Base-by-base conservation (phyloP, 2,797 vertebrate species). In the Pseudotriccus pelzelni region DNA sequence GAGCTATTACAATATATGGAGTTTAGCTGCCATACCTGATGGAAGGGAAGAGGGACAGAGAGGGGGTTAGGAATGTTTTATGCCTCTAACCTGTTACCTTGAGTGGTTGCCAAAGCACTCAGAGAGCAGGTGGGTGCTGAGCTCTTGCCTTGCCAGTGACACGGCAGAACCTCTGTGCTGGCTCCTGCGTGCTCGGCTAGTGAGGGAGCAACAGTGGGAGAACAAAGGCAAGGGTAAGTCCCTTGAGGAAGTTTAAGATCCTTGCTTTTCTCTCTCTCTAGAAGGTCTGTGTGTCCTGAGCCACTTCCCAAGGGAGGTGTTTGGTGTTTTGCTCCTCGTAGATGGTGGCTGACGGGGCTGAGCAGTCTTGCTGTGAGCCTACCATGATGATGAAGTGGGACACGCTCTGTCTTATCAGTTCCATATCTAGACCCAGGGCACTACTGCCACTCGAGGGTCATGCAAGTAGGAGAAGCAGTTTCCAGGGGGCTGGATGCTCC, bases 371-470 rank as follows among this genome's bases (percentile, higher is more conserved):
- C 20, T 44, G 0, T 12, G 41, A 36, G 6, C 53, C 27, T 49
- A 0, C 22, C 27, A 0, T 11, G 56, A 5, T 2, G 9, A 32
- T 52, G 10, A 43, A 14, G 60, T 36, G n/a, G 19, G 41, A 67
- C 24, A 2, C 1, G 8, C 41, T 69, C 23, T 66, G 30, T 30
- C 11, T 0, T 46, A 9, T 55, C 63, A 8, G 18, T 34, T 83
- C 44, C 30, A 2, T 46, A 5, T 18, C 10, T 32, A 14, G 58
- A 14, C 5, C 4, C 20, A 28, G 52, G 43, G 41, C 44, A 66
- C 3, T n/a, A 37, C 39, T 83, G 21, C 17, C 7, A 1, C 43
- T 15, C 0, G 2, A 53, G 43, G 19, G 21, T 39, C 0, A 4
- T 10, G 32, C 0, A 5, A 24, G 39, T n/a, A 39, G 74, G 37